Evolutionary conservation across 1,140 invertebrate genomes (phyloP), one percentile per base, ranked within the genome.

Genomic region (Pogonomyrmex barbatus): DNA sequence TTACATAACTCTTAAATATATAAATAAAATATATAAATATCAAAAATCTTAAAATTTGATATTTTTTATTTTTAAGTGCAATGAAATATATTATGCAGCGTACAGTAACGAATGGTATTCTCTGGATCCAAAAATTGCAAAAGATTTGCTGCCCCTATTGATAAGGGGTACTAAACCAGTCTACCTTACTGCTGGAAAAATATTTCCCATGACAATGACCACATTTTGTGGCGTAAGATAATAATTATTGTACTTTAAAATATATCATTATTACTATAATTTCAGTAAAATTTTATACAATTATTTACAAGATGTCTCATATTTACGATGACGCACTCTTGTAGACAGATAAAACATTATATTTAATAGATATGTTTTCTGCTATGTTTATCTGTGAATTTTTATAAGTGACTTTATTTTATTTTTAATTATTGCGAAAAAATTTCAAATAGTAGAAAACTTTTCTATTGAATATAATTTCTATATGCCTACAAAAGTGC

Each of bases 151-250:
- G 6, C n/a, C 52, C 5, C 56, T 88, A 33, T 71, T 84, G 36
- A 14, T 54, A 10, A 77, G 70, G 68, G 52, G 85, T 2, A 24
- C 52, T 17, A 58, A 52, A 24, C 85, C 76, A n/a, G n/a, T 87
- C 2, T 56, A 60, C 24, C 24, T 88, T 6, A 88, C 85, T 2
- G 77, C 87, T 1, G 77, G 85, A 52, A 87, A 88, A 82, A 47
- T 82, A 5, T 82, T 88, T 47, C 76, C 68, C 8, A 45, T 67
- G 63, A 67, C 63, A 67, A 67, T 67, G 39, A n/a, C n/a, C 36
- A 67, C 63, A 24, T 67, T 82, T 24, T 67, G 62, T 17, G 60
- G 81, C 24, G 10, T 30, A 30, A 30, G 4, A 33, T 70, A 50
- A 50, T 2, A 47, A 30, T 33, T 45, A 5, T 39, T 39, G 6